Evolutionary conservation across 2,113 vertebrate genomes (phyloP).

Genomic region (Psittacula cyanocephala): DNA sequence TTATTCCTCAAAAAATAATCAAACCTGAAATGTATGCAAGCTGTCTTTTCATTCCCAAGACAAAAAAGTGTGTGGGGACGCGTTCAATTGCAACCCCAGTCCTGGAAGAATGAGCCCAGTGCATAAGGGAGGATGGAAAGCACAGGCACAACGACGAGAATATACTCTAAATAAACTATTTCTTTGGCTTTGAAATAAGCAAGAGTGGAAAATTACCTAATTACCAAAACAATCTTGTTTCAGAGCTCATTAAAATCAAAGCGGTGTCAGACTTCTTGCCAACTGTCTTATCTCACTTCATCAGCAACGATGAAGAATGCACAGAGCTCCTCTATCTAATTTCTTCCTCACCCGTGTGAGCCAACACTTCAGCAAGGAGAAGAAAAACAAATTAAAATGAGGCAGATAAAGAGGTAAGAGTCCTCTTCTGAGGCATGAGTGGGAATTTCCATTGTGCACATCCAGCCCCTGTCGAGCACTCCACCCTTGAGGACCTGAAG

Average conservation of each 20-base stretch:
- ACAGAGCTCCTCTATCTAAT: neutral
- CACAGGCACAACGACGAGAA: neutral
- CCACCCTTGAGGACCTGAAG: neutral
- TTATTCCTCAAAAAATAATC: neutral
- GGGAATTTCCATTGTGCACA: neutral
- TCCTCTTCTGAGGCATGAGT: neutral
- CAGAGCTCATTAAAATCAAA: slow-evolving; percentile 51
- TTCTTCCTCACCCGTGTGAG: neutral
- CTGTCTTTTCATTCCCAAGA: neutral
- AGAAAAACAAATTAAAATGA: neutral
- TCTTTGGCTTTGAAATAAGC: neutral
- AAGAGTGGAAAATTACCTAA: slow-evolving; percentile 57
- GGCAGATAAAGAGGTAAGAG: neutral
- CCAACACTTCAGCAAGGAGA: neutral
- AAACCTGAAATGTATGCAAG: neutral
- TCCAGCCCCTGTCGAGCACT: neutral
- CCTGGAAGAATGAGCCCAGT: neutral
- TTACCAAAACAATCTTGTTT: slow-evolving; percentile 44
- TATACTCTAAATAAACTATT: neutral
- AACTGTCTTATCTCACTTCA: slow-evolving; percentile 42
- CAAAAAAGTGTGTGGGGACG: neutral
- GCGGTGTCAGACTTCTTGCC: slow-evolving; percentile 14
- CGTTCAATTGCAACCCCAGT: neutral
- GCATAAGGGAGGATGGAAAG: neutral
- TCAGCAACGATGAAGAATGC: slow-evolving; percentile 23